phyloP scores from a whole-genome alignment of 2,888 invertebrate genomes.

The Rotaria socialis region DNA sequence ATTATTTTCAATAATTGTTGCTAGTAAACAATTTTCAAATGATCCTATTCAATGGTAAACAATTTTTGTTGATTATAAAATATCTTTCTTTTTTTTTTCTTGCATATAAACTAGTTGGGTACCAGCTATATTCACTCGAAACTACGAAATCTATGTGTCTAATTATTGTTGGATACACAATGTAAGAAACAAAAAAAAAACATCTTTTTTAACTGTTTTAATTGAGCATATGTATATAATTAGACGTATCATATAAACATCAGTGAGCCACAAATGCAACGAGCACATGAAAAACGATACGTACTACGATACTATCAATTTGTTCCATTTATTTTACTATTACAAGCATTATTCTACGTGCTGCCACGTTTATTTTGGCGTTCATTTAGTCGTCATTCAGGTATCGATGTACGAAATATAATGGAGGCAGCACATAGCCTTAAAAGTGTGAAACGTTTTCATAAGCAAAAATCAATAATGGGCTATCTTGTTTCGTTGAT shows the following conservation, averaged over 20 bases:
- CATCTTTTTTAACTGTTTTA: neutral
- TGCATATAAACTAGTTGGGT: slow-evolving; percentile 43
- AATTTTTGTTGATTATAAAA: neutral
- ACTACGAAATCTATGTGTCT: slow-evolving; percentile 49
- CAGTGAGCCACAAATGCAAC: neutral
- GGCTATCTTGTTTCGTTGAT: slow-evolving; percentile 41
- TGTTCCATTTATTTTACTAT: slow-evolving; percentile 45
- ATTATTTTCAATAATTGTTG: neutral
- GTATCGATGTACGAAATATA: slow-evolving; percentile 41
- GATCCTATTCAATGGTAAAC: neutral
- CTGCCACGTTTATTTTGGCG: slow-evolving; percentile 44
- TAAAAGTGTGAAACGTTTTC: slow-evolving; percentile 42
- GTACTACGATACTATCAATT: slow-evolving; percentile 40
- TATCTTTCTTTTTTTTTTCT: neutral
- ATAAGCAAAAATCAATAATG: slow-evolving; percentile 42
- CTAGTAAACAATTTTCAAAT: neutral
- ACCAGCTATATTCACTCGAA: slow-evolving; percentile 49
- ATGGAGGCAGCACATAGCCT: slow-evolving; percentile 44
- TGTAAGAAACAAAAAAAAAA: slow-evolving; percentile 7
- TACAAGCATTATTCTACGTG: slow-evolving; percentile 43
- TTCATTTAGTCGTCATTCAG: slow-evolving; percentile 36
- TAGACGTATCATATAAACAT: slow-evolving; percentile 5
- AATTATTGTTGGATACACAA: slow-evolving; percentile 50
- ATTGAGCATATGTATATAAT: neutral
- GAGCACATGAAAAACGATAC: neutral